phyloP scores from a whole-genome alignment of 1,140 invertebrate species.

The Bombus waltoni region DNA sequence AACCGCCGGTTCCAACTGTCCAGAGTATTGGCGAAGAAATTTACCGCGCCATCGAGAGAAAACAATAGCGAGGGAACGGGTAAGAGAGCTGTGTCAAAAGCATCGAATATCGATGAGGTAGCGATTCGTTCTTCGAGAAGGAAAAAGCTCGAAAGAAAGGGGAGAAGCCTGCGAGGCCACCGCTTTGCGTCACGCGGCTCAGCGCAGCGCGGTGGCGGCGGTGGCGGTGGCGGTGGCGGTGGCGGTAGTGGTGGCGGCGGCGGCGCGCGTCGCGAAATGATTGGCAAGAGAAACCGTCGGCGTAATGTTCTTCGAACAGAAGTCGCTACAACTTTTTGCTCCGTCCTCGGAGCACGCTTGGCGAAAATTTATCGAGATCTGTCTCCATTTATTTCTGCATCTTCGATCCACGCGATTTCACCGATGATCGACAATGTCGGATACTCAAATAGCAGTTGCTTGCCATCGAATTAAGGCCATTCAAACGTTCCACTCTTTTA shows the following conservation, averaged over 20 bases:
- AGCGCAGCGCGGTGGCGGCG: not conserved
- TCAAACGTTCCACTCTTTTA: too few relatives aligned
- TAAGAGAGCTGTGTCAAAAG: slow-evolving; percentile 5
- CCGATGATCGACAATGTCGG: not conserved
- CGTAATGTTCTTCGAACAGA: slow-evolving; percentile 23
- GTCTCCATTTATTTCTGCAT: not conserved
- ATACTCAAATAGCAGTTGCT: not conserved
- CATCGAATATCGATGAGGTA: slow-evolving; percentile 32
- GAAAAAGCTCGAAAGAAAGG: slow-evolving; percentile 37
- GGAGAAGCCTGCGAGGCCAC: not conserved
- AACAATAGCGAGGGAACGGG: slow-evolving; percentile 16
- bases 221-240: too few relatives aligned
- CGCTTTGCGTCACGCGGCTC: not conserved
- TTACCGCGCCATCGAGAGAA: slow-evolving; percentile 8
- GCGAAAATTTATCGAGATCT: slow-evolving; percentile 28
- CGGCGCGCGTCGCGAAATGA: slow-evolving; percentile 18
- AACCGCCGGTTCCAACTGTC: not conserved
- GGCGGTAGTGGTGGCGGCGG: not conserved
- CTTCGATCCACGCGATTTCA: not conserved
- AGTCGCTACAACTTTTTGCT: slow-evolving; percentile 40
- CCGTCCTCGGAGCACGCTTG: not conserved
- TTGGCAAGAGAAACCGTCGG: slow-evolving; percentile 57
- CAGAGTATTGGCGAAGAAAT: slow-evolving; percentile 3
- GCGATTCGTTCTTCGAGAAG: slow-evolving; percentile 39
- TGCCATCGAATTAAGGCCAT: too few relatives aligned